Conservation (phyloP, 1,140 invertebrate genomes). For the Rhopalosiphum padi region DNA sequence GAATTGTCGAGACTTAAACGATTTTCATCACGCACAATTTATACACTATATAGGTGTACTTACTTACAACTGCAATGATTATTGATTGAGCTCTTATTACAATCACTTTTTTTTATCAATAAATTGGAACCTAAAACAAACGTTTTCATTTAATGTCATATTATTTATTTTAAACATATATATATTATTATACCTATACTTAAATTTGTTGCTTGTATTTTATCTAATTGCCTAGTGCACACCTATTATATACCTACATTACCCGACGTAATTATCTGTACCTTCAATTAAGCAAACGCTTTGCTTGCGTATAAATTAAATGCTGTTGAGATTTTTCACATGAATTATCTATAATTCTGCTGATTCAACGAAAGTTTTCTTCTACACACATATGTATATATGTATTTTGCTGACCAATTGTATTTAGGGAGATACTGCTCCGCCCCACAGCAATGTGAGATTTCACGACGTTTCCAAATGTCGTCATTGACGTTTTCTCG, state of each 20-base stretch:
- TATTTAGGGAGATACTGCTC: background rate
- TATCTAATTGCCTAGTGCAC: background rate
- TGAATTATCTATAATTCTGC: background rate
- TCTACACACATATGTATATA: background rate
- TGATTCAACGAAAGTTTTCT: background rate
- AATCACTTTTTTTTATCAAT: background rate
- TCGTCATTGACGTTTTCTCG: background rate
- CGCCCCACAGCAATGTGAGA: background rate
- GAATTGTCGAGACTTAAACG: background rate
- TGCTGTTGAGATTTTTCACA: background rate
- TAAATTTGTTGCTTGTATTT: background rate
- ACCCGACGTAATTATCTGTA: background rate
- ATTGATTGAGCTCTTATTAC: background rate
- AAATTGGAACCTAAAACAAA: background rate
- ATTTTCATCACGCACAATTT: background rate
- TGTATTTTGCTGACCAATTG: background rate
- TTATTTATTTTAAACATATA: background rate
- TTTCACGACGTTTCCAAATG: constrained; percentile 25
- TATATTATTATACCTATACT: background rate
- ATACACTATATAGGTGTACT: background rate
- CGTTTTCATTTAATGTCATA: background rate
- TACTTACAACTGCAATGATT: background rate
- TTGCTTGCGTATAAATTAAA: constrained; percentile 14
- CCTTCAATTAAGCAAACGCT: constrained; percentile 32
- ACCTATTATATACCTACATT: background rate